phyloP scores from a whole-genome alignment of 2,888 invertebrate species.

The Diloba caeruleocephala region DNA sequence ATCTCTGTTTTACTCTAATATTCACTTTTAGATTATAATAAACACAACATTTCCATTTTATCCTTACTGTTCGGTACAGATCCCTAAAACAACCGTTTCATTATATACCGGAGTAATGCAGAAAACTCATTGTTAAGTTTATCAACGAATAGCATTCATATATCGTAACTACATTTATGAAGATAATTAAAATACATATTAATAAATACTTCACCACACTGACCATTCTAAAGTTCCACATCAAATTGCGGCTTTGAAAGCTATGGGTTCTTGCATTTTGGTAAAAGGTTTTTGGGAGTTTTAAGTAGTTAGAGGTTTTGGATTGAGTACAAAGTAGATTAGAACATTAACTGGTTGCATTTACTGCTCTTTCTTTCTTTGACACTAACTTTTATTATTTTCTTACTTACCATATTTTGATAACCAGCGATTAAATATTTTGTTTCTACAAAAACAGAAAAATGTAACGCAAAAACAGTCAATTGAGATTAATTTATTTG shows the following conservation, averaged over 20 bases:
- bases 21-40: no score
- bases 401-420: constrained; percentile 23
- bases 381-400: constrained; percentile 39
- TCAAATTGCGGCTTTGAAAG: constrained; percentile 10
- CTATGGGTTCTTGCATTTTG: constrained; percentile 35
- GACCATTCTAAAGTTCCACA: constrained; percentile 16
- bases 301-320: constrained; percentile 41
- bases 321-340: constrained; percentile 29
- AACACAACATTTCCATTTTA: no score
- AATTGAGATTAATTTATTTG: background rate
- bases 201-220: no score
- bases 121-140: no score
- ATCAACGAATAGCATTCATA: no score
- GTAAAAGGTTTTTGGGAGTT: constrained; percentile 15
- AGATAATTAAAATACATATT: no score
- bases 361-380: constrained; percentile 25
- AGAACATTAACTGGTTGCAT: constrained; percentile 15
- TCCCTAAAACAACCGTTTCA: no score
- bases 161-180: no score
- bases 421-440: constrained; percentile 7
- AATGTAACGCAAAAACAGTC: no score
- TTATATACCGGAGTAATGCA: no score
- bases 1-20: no score
- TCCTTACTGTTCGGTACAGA: no score
- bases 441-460: background rate